A percentile compares a stretch with the other conserved stretches of the same genome.
Evolutionary conservation across 2,797 vertebrate genomes (phyloP).

Genomic region (Bradypodion pumilum): DNA sequence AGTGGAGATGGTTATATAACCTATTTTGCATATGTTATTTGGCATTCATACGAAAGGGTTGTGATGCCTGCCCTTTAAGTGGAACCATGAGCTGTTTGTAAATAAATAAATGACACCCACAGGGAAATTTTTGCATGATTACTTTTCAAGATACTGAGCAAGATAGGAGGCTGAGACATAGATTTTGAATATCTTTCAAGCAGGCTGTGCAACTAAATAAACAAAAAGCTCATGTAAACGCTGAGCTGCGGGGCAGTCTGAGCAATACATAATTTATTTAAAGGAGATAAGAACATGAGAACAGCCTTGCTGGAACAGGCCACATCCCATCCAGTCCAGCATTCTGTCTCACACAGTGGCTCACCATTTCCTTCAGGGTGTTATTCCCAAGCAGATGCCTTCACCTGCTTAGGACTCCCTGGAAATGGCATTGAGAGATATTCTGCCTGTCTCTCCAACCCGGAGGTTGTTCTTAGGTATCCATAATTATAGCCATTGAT

Average conservation of each 20-base stretch:
- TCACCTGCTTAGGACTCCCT: too few relatives aligned
- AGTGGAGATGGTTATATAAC: constrained; percentile 10
- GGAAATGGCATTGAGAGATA: too few relatives aligned
- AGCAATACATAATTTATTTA: constrained; percentile 65
- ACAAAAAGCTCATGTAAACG: constrained; percentile 51
- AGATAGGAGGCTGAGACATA: constrained; percentile 61
- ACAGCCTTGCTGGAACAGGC: too few relatives aligned
- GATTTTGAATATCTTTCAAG: constrained; percentile 56
- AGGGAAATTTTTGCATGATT: constrained; percentile 60
- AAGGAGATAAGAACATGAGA: too few relatives aligned
- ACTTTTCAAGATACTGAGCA: constrained; percentile 67
- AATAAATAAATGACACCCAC: constrained; percentile 57
- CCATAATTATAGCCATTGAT: too few relatives aligned
- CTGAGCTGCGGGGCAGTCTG: constrained; percentile 58
- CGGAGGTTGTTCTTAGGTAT: too few relatives aligned
- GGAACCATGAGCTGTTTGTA: constrained; percentile 56
- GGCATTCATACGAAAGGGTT: constrained; percentile 16
- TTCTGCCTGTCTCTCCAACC: too few relatives aligned
- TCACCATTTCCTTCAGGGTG: too few relatives aligned
- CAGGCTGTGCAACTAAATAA: constrained; percentile 60
- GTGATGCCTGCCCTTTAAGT: constrained; percentile 44
- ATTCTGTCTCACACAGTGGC: too few relatives aligned
- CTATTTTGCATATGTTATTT: constrained; percentile 3
- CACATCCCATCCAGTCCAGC: too few relatives aligned
- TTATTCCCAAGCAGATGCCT: too few relatives aligned